Percentiles rank a stretch among this genome's conserved stretches.
Evolutionary conservation across 2,797 vertebrate species (phyloP).

Genomic region (Denticeps clupeoides): DNA sequence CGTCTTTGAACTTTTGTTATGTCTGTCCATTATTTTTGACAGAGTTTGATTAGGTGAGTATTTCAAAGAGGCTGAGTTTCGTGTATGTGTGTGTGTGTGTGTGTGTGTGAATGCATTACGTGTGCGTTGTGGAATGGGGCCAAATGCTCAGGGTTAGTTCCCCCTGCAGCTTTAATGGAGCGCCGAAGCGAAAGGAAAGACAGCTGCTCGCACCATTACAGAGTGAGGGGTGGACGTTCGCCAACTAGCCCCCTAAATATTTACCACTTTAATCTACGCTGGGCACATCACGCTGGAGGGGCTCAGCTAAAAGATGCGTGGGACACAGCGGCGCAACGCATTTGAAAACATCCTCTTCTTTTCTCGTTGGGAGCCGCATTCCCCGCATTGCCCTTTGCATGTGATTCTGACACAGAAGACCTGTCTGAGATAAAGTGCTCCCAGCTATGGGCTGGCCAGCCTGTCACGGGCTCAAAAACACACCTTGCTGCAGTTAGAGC

Average conservation of each 20-base stretch:
- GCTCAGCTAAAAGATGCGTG: too few species aligned
- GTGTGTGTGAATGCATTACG: background rate
- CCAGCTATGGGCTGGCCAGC: background rate
- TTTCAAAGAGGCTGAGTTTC: background rate
- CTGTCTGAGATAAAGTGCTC: background rate
- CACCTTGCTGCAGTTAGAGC: background rate
- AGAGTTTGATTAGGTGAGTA: background rate
- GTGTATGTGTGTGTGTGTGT: background rate
- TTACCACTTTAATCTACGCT: background rate
- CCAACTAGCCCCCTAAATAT: background rate
- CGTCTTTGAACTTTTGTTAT: too few species aligned
- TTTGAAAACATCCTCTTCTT: too few species aligned
- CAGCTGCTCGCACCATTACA: constrained; percentile 6
- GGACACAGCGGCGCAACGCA: too few species aligned
- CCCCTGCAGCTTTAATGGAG: background rate
- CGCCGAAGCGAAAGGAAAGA: background rate
- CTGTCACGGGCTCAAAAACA: background rate
- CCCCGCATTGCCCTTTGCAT: too few species aligned
- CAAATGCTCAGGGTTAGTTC: background rate
- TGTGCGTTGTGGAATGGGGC: background rate
- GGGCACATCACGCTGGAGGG: too few species aligned
- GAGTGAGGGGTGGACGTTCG: background rate
- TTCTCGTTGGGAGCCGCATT: too few species aligned
- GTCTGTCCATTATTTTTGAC: too few species aligned
- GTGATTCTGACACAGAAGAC: too few species aligned